Conservation (phyloP, 2,113 vertebrate species). For the Marcusenius ussheri region DNA sequence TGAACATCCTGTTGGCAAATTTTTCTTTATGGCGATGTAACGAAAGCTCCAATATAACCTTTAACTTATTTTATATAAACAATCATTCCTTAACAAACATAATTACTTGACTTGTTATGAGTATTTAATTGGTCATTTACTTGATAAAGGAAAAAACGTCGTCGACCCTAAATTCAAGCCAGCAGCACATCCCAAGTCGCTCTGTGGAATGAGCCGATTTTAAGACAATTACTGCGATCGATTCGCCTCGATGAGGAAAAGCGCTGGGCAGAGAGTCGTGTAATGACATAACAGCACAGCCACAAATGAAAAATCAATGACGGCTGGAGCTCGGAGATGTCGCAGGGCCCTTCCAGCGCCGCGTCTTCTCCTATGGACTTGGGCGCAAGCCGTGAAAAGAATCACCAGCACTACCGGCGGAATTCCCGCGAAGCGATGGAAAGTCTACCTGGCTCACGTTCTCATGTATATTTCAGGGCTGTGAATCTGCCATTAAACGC, state of each 20-base stretch:
- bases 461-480: conserved; percentile 54
- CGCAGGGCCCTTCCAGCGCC: neutral
- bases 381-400: neutral
- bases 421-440: neutral
- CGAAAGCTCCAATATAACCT: neutral
- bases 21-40: neutral
- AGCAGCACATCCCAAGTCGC: neutral
- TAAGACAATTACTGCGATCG: neutral
- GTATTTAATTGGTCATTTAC: neutral
- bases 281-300: neutral
- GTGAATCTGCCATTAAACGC: conserved; percentile 63
- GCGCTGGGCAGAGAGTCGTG: neutral
- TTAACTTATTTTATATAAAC: neutral
- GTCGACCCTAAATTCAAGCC: neutral
- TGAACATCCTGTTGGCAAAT: neutral
- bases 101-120: neutral
- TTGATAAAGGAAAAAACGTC: neutral
- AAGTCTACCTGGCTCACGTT: conserved; percentile 36
- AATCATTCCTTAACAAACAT: neutral
- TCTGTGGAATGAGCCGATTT: neutral
- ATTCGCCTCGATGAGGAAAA: neutral
- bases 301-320: neutral
- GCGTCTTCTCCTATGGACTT: too few species aligned
- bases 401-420: neutral
- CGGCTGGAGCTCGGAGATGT: neutral